Evolutionary conservation across 2,113 vertebrate genomes (phyloP).

Genomic region (Thunnus thynnus): DNA sequence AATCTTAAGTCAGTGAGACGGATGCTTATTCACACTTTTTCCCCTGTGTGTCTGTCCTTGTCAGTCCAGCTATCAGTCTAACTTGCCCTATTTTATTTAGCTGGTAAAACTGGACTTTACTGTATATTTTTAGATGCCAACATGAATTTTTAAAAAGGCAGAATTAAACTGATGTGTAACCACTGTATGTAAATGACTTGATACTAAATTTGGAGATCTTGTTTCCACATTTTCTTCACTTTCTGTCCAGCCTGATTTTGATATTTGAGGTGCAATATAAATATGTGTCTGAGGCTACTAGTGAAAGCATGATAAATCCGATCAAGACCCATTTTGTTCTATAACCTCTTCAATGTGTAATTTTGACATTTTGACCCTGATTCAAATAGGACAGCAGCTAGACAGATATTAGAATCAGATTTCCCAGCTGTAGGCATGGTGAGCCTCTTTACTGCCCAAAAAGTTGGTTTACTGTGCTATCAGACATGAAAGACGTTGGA

Average conservation of each 20-base stretch:
- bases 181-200: not conserved
- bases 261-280: too few relatives aligned
- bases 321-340: not conserved
- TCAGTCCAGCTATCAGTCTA: not conserved
- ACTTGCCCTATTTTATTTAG: not conserved
- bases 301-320: not conserved
- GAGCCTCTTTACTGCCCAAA: too few relatives aligned
- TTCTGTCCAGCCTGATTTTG: not conserved
- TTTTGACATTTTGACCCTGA: not conserved
- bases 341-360: not conserved
- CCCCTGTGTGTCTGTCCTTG: not conserved
- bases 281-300: too few relatives aligned
- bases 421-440: too few relatives aligned
- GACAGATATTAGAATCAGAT: not conserved
- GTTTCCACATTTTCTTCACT: not conserved
- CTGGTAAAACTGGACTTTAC: not conserved
- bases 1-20: conserved; percentile 10
- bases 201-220: not conserved
- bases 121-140: not conserved
- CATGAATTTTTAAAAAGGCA: not conserved
- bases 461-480: not conserved
- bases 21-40: conserved; percentile 11
- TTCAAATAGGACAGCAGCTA: not conserved
- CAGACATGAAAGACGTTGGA: not conserved
- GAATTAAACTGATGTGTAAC: not conserved